Conservation (phyloP, 2,113 vertebrate species). For the Cochlearius cochlearius region DNA sequence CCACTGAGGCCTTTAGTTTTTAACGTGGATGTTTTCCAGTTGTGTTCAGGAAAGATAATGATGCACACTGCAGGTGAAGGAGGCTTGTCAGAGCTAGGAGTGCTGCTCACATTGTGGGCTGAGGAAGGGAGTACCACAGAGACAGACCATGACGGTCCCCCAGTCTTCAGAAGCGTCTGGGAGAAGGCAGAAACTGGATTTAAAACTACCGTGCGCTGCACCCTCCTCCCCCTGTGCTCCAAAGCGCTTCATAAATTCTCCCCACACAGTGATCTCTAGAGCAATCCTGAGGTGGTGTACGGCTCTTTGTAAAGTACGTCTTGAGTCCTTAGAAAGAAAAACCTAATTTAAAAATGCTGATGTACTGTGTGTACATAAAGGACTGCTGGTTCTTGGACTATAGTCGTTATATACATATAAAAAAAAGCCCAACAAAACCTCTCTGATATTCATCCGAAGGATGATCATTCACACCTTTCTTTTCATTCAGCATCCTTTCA, state of each 20-base stretch:
- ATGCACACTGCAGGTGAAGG: neutral
- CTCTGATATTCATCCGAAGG: neutral
- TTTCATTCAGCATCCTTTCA: neutral
- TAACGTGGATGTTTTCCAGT: neutral
- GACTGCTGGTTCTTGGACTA: neutral
- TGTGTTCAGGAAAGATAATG: neutral
- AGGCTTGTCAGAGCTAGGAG: neutral
- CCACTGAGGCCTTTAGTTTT: neutral
- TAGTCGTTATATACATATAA: neutral
- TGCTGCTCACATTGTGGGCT: neutral
- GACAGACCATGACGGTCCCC: neutral
- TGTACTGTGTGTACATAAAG: neutral
- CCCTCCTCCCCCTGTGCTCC: neutral
- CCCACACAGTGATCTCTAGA: neutral
- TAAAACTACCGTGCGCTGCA: neutral
- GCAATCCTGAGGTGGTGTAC: neutral
- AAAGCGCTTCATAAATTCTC: neutral
- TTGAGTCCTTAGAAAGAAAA: neutral
- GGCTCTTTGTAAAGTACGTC: neutral
- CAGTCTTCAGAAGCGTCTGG: neutral
- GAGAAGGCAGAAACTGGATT: neutral
- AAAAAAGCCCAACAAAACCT: neutral
- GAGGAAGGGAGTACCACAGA: neutral
- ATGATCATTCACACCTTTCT: neutral
- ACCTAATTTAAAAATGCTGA: neutral